Evolutionary conservation across 2,888 invertebrate species (phyloP).

Genomic region (Pollenia amentaria): DNA sequence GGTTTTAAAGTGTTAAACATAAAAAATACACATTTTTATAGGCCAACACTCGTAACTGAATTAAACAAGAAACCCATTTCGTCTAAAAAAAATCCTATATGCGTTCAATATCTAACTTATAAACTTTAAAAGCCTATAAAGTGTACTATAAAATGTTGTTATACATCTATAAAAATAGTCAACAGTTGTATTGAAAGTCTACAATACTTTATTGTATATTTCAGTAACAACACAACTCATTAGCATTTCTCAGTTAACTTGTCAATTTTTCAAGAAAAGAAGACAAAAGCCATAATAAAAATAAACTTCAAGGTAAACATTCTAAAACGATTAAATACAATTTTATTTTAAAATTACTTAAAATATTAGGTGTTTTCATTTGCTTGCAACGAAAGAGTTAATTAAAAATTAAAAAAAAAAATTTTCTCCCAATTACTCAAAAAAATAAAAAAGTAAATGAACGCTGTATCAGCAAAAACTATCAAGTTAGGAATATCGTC

Average conservation of each 20-base stretch:
- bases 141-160: not conserved
- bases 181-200: not conserved
- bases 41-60: conserved; percentile 25
- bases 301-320: conserved; percentile 64
- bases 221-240: conserved; percentile 13
- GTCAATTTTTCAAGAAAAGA: conserved; percentile 45
- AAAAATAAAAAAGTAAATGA: no score
- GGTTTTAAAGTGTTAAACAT: conserved; percentile 28
- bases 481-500: no score
- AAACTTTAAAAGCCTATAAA: no score
- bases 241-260: conserved; percentile 43
- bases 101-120: not conserved
- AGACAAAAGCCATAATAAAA: conserved; percentile 5
- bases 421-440: no score
- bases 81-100: not conserved
- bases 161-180: not conserved
- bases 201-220: not conserved
- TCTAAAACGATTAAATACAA: conserved; percentile 19
- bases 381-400: no score
- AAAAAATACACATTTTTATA: conserved; percentile 29
- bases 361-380: conserved; percentile 9
- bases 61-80: no score
- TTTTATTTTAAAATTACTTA: not conserved
- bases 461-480: no score
- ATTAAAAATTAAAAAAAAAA: no score